These are phyloP conservation scores for Drosophila subsilvestris DNA, from an alignment of 2,888 invertebrate genomes.

Conservation along the genomic window DNA sequence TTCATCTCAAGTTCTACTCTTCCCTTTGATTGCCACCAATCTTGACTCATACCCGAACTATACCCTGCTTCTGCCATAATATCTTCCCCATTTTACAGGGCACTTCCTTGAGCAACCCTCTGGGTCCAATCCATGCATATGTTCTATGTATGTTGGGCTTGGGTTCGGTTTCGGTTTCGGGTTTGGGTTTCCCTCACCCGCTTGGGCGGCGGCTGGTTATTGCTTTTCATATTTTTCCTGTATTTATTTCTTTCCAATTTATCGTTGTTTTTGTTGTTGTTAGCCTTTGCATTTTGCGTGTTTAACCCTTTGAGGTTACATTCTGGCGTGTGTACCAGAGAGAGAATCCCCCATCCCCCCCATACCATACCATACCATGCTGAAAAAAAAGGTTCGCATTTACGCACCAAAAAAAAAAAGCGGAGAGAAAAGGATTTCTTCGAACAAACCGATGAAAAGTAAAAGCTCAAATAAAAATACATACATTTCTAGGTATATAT, in stretches of 20 bases:
- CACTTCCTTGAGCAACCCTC: conserved; percentile 3
- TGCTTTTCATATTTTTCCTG: conserved; percentile 74
- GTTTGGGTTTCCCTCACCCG: conserved; percentile 7
- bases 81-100: conserved; percentile 1
- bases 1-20: not conserved
- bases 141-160: conserved; percentile 1
- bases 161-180: not conserved
- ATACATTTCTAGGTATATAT: conserved; percentile 27
- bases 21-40: not conserved
- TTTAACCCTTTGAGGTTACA: conserved; percentile 81
- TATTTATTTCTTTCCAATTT: conserved; percentile 45
- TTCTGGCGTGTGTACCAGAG: conserved; percentile 75
- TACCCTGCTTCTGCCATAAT: not conserved
- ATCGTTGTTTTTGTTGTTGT: conserved; percentile 43
- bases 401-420: conserved; percentile 68
- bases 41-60: not conserved
- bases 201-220: conserved; percentile 53
- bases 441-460: conserved; percentile 70
- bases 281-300: conserved; percentile 80
- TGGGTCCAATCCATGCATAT: conserved; percentile 14
- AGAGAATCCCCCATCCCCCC: conserved; percentile 4
- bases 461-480: conserved; percentile 73
- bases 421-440: conserved; percentile 77
- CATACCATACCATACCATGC: conserved; percentile 9
- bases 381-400: conserved; percentile 66